Conservation (phyloP, 2,888 invertebrate genomes). For the Gortyna flavago region DNA sequence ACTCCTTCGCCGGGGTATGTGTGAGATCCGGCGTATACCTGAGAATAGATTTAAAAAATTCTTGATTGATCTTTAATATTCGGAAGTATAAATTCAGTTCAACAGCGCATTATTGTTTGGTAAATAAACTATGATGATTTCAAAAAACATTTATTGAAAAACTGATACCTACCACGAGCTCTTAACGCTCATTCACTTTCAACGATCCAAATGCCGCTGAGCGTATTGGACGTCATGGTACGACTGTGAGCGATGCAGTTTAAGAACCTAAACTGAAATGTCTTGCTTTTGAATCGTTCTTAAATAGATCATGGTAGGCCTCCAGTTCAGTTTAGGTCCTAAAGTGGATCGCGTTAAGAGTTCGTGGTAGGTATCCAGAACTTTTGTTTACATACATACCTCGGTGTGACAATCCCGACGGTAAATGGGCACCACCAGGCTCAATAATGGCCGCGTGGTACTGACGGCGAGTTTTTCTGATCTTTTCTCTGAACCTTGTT, state of each 20-base stretch:
- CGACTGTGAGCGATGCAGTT: too few relatives aligned
- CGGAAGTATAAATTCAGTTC: neutral
- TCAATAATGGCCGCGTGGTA: constrained; percentile 90
- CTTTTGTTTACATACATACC: too few relatives aligned
- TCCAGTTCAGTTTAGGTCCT: too few relatives aligned
- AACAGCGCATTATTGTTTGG: neutral
- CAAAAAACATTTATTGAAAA: neutral
- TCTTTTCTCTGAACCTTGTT: constrained; percentile 75
- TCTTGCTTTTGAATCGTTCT: too few relatives aligned
- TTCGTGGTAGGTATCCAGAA: too few relatives aligned
- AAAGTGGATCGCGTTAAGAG: too few relatives aligned
- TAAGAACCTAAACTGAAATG: too few relatives aligned
- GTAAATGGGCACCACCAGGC: constrained; percentile 98
- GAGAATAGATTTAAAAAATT: constrained; percentile 58
- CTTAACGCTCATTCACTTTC: too few relatives aligned
- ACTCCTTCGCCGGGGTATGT: constrained; percentile 99
- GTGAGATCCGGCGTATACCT: constrained; percentile 99
- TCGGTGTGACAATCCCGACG: constrained; percentile 99
- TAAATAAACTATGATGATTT: neutral
- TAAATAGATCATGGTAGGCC: too few relatives aligned
- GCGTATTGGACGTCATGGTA: too few relatives aligned
- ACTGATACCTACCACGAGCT: too few relatives aligned
- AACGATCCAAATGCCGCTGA: too few relatives aligned
- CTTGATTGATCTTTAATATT: neutral
- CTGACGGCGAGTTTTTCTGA: constrained; percentile 82